Conservation (phyloP, 1,140 invertebrate species). For the Ctenoplectra terminalis region DNA sequence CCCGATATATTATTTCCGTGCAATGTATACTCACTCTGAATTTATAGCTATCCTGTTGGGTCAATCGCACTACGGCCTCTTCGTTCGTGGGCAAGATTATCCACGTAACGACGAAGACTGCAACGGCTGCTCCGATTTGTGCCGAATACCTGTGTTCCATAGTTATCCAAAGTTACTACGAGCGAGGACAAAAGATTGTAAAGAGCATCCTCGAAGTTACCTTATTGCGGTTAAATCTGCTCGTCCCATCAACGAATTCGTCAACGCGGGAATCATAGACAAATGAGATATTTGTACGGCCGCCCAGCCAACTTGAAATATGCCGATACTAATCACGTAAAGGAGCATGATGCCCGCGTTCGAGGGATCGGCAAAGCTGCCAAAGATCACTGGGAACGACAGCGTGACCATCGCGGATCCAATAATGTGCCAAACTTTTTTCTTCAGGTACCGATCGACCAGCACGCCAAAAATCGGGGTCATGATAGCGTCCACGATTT, state of each 20-base stretch:
- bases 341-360: constrained; percentile 78
- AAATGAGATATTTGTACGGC: constrained; percentile 95
- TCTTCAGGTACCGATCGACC: constrained; percentile 89
- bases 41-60: constrained; percentile 88
- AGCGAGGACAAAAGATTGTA: background rate
- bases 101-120: constrained; percentile 91
- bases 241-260: constrained; percentile 86
- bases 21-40: constrained; percentile 90
- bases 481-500: constrained; percentile 92
- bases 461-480: constrained; percentile 94
- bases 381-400: constrained; percentile 93
- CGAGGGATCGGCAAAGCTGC: constrained; percentile 85
- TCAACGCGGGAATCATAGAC: constrained; percentile 92
- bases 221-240: constrained; percentile 91
- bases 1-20: too few species aligned
- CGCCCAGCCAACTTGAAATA: constrained; percentile 97
- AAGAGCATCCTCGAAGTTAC: constrained; percentile 78
- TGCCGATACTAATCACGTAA: constrained; percentile 89
- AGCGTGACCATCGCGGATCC: constrained; percentile 86
- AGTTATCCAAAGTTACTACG: background rate
- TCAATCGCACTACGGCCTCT: constrained; percentile 84
- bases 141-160: constrained; percentile 88
- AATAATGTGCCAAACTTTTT: constrained; percentile 93
- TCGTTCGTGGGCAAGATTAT: constrained; percentile 85
- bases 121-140: constrained; percentile 90